Percentiles rank a stretch among this genome's conserved stretches.
These are phyloP conservation scores for Slavum lentiscoides DNA, from an alignment of 2,888 invertebrate genomes.

Conservation along the genomic window DNA sequence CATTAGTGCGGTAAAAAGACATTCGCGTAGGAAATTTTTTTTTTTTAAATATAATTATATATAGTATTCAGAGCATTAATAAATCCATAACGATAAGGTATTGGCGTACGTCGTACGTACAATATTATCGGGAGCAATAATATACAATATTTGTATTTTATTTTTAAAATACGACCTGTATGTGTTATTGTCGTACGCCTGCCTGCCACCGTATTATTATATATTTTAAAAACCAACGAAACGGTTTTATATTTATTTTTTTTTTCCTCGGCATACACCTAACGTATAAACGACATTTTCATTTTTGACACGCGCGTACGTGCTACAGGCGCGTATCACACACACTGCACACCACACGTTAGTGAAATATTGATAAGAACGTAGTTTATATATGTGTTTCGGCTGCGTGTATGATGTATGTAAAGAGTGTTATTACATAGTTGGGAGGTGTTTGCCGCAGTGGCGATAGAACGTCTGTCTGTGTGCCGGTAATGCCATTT, in stretches of 20 bases:
- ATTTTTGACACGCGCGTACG: slow-evolving; percentile 5
- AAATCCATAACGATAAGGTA: no score
- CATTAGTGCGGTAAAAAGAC: no score
- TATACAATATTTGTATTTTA: no score
- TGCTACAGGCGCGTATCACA: background rate
- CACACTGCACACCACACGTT: background rate
- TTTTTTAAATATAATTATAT: no score
- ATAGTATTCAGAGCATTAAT: no score
- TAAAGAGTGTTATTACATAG: background rate
- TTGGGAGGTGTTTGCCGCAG: background rate
- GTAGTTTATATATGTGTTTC: background rate
- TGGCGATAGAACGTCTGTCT: slow-evolving; percentile 29
- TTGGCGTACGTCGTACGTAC: no score
- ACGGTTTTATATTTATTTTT: background rate
- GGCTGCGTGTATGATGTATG: no score
- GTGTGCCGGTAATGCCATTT: slow-evolving; percentile 12
- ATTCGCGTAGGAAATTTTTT: no score
- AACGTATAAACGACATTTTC: slow-evolving; percentile 1
- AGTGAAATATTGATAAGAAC: slow-evolving; percentile 41
- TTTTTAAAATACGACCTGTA: no score
- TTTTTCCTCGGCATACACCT: background rate
- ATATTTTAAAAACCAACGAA: background rate
- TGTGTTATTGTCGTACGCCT: no score
- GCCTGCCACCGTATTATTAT: background rate
- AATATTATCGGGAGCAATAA: no score